A percentile compares a stretch with the other conserved stretches of the same genome.
These are phyloP conservation scores for Quadroppia sp. DNA, from an alignment of 2,888 invertebrate genomes.

Conservation along the genomic window DNA sequence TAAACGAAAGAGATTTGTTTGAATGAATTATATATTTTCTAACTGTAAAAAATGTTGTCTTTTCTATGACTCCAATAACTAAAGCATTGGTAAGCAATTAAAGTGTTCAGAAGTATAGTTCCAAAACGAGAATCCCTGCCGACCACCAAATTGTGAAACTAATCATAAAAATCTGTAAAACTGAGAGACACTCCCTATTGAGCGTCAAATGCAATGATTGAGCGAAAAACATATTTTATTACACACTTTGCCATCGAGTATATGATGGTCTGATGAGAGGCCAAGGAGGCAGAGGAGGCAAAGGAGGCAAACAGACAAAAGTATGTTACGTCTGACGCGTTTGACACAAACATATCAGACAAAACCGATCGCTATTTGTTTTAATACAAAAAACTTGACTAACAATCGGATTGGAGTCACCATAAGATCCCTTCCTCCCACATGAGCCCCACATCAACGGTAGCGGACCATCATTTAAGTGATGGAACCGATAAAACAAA, in stretches of 20 bases:
- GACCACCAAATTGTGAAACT: conserved; percentile 32
- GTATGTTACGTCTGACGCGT: background rate
- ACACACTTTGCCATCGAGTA: background rate
- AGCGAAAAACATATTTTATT: conserved; percentile 32
- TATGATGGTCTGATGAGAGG: background rate
- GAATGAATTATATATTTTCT: background rate
- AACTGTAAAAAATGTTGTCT: conserved; percentile 12
- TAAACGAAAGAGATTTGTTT: background rate
- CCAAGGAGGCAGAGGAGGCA: background rate
- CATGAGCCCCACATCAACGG: conserved; percentile 11
- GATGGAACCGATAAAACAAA: conserved; percentile 35
- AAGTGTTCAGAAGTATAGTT: conserved; percentile 15
- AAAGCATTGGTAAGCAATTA: conserved; percentile 14
- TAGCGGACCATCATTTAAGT: conserved; percentile 36
- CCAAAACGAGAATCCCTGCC: conserved; percentile 10
- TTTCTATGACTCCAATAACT: too few relatives aligned
- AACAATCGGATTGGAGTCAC: conserved; percentile 21
- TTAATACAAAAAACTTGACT: background rate
- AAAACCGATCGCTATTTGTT: background rate
- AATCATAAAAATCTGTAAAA: conserved; percentile 33
- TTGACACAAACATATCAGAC: conserved; percentile 1
- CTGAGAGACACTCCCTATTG: conserved; percentile 28
- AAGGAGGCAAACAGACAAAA: background rate
- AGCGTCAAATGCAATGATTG: conserved; percentile 28
- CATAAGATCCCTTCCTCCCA: conserved; percentile 28